phyloP scores from a whole-genome alignment of 1,140 invertebrate genomes.

The Platorchestia sp. region DNA sequence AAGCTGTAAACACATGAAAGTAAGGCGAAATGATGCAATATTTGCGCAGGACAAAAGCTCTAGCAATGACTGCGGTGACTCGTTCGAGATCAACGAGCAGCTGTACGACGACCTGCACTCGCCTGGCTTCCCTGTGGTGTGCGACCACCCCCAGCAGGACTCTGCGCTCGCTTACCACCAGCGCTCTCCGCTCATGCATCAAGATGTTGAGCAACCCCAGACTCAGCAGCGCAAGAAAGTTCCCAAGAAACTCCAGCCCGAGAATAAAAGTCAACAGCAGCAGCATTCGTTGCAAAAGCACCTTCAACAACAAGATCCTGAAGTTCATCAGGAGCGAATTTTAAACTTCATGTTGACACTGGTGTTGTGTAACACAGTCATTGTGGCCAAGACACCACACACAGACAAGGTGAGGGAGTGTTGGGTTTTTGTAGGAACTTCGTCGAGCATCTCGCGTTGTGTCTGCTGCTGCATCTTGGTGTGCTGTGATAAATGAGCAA shows the following conservation, averaged over 20 bases:
- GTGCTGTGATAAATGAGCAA: too few relatives aligned
- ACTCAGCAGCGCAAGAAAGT: not conserved
- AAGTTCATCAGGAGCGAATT: conserved; percentile 73
- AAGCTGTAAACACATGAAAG: not conserved
- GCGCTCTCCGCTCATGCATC: conserved; percentile 60
- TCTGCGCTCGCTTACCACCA: conserved; percentile 71
- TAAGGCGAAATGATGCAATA: not conserved
- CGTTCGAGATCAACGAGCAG: conserved; percentile 23
- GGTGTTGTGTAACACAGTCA: conserved; percentile 96
- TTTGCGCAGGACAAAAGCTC: not conserved
- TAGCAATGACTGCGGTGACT: not conserved
- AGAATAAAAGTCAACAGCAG: not conserved
- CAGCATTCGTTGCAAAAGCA: conserved; percentile 45
- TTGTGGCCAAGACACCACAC: conserved; percentile 91
- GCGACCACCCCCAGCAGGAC: conserved; percentile 76
- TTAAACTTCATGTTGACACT: conserved; percentile 94
- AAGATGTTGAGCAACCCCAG: not conserved
- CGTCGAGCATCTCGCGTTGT: too few relatives aligned
- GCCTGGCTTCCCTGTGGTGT: not conserved
- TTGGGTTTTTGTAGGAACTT: conserved; percentile 56
- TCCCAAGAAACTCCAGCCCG: not conserved
- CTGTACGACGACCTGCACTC: conserved; percentile 35
- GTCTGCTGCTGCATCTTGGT: not conserved
- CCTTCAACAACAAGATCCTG: conserved; percentile 59
- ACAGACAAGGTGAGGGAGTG: conserved; percentile 78